Conservation (phyloP, 2,113 vertebrate genomes). For the Cryptoleucopteryx plumbea region DNA sequence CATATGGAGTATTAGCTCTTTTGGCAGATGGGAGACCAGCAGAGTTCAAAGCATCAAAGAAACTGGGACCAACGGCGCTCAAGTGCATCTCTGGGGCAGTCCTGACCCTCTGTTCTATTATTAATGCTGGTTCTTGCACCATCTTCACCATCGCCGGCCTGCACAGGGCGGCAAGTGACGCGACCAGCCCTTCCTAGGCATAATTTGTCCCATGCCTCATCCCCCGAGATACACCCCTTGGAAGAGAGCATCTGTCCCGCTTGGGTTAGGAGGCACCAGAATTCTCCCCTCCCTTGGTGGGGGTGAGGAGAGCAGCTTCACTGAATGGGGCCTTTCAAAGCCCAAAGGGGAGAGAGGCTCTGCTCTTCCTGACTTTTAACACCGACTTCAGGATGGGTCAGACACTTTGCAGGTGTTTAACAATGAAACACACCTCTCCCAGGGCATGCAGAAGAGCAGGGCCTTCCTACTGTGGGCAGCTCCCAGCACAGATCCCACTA, state of each 20-base stretch:
- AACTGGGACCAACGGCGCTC: neutral
- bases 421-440: neutral
- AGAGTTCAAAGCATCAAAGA: conserved; percentile 45
- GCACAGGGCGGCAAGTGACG: rapidly evolving
- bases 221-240: neutral
- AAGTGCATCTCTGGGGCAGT: neutral
- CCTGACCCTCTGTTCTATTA: neutral
- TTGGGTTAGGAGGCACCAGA: neutral
- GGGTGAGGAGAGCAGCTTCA: neutral
- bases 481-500: neutral
- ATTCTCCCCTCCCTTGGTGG: neutral
- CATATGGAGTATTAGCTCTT: conserved; percentile 24
- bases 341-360: neutral
- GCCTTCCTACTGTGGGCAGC: neutral
- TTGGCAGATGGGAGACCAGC: conserved; percentile 27
- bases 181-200: neutral
- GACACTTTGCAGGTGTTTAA: neutral
- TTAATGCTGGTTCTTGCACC: neutral
- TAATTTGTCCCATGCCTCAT: neutral
- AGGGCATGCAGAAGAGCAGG: neutral
- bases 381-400: neutral
- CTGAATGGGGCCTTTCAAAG: neutral
- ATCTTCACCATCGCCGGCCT: neutral
- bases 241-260: neutral
- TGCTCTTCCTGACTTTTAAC: neutral